Conservation (phyloP, 92 coral and sea anemone species). For the Paragorgia papillata region DNA sequence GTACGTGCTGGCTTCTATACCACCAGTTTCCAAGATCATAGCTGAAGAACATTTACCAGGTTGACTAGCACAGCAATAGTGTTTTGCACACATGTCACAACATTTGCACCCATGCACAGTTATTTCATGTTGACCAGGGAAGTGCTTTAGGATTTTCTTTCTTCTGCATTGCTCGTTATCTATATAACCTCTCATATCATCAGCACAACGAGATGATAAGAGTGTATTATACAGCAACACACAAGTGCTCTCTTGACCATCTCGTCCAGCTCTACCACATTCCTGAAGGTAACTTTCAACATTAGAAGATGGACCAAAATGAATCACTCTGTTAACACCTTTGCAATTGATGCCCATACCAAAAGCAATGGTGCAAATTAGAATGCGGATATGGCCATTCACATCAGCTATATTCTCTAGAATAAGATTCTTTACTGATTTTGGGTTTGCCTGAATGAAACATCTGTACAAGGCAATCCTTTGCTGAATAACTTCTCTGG, state of each 20-base stretch:
- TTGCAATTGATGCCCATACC: conserved; percentile 22
- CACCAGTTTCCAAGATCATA: background rate
- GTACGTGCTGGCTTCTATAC: background rate
- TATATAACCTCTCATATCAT: conserved; percentile 7
- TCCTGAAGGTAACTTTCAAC: conserved; percentile 15
- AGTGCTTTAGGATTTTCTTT: background rate
- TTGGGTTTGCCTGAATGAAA: conserved; percentile 19
- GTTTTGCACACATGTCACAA: conserved; percentile 23
- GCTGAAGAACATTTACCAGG: conserved; percentile 6
- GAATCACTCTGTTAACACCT: conserved; percentile 13
- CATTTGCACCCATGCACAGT: background rate
- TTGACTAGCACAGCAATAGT: conserved; percentile 1
- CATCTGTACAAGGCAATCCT: conserved; percentile 26
- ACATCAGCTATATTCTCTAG: conserved; percentile 8
- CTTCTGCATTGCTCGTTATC: background rate
- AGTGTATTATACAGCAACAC: conserved; percentile 10
- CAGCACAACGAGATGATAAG: background rate
- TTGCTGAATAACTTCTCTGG: background rate
- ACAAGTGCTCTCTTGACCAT: conserved; percentile 11
- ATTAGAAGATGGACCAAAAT: conserved; percentile 24
- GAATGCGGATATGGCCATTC: conserved; percentile 1
- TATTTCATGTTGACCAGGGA: conserved; percentile 8
- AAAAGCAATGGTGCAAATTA: conserved; percentile 26
- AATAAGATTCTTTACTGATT: no score
- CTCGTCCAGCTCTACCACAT: no score